phyloP scores from a whole-genome alignment of 2,888 invertebrate species.

The Portevinia maculata region DNA sequence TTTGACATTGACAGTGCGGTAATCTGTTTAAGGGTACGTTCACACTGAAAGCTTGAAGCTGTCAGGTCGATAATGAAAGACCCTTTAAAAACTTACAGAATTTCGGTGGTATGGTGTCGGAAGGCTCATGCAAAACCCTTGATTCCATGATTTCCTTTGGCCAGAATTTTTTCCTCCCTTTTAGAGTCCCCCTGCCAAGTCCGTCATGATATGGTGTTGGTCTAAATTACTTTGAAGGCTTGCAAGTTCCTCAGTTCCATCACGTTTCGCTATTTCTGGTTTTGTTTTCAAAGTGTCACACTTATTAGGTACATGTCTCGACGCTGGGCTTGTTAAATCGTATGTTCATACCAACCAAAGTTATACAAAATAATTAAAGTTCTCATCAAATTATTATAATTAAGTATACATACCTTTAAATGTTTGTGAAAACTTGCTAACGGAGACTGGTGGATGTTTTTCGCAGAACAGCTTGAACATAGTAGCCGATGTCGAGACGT shows the following conservation, averaged over 20 bases:
- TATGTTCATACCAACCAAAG: conserved; percentile 46
- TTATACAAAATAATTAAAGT: not conserved
- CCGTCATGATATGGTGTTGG: too few species aligned
- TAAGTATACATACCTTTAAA: conserved; percentile 33
- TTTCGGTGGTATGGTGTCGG: too few species aligned
- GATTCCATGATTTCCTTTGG: conserved; percentile 33
- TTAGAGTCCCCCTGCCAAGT: conserved; percentile 41
- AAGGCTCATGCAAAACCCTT: conserved; percentile 47
- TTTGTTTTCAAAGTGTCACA: conserved; percentile 56
- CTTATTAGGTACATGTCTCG: conserved; percentile 26
- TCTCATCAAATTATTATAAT: conserved; percentile 1
- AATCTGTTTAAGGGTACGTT: too few species aligned
- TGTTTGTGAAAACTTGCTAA: conserved; percentile 39
- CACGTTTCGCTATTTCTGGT: conserved; percentile 59
- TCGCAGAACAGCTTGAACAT: conserved; percentile 66
- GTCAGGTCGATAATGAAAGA: too few species aligned
- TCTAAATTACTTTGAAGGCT: too few species aligned
- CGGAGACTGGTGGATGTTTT: conserved; percentile 38
- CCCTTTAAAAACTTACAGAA: too few species aligned
- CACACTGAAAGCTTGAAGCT: too few species aligned
- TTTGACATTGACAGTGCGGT: too few species aligned
- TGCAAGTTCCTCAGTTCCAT: conserved; percentile 23
- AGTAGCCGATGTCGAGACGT: conserved; percentile 18
- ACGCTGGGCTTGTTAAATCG: conserved; percentile 63
- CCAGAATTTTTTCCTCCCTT: conserved; percentile 56